These are phyloP conservation scores for Athetis lepigone DNA, from an alignment of 2,888 invertebrate genomes.

Conservation along the genomic window DNA sequence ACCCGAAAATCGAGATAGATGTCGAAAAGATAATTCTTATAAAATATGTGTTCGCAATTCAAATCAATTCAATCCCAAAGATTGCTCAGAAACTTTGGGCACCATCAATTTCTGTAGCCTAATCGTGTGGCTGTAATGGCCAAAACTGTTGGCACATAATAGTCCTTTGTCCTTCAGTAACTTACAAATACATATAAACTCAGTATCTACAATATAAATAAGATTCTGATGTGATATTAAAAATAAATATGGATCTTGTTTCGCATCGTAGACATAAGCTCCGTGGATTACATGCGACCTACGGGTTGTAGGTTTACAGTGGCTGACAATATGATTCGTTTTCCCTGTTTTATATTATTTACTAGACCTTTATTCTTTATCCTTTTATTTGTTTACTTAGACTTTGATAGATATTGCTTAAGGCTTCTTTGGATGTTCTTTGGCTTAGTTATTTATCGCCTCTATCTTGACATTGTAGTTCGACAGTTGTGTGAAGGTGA, in stretches of 20 bases:
- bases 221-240: conserved; percentile 20
- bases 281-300: conserved; percentile 30
- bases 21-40: too few relatives aligned
- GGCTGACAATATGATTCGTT: not conserved
- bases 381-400: too few relatives aligned
- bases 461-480: too few relatives aligned
- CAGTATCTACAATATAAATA: conserved; percentile 15
- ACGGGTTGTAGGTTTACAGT: conserved; percentile 12
- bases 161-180: conserved; percentile 6
- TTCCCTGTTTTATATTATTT: conserved; percentile 19
- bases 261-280: conserved; percentile 33
- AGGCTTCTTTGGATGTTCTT: too few relatives aligned
- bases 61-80: too few relatives aligned
- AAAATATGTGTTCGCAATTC: too few relatives aligned
- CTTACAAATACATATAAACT: not conserved
- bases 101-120: conserved; percentile 13
- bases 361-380: not conserved
- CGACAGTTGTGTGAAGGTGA: too few relatives aligned
- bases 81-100: conserved; percentile 15
- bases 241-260: conserved; percentile 39
- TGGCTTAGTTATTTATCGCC: too few relatives aligned
- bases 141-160: conserved; percentile 25
- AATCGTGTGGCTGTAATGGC: conserved; percentile 31
- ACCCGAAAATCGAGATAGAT: not conserved
- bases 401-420: too few relatives aligned